These are phyloP conservation scores for Lycocorax pyrrhopterus DNA, from an alignment of 2,113 vertebrate genomes.

Conservation along the genomic window DNA sequence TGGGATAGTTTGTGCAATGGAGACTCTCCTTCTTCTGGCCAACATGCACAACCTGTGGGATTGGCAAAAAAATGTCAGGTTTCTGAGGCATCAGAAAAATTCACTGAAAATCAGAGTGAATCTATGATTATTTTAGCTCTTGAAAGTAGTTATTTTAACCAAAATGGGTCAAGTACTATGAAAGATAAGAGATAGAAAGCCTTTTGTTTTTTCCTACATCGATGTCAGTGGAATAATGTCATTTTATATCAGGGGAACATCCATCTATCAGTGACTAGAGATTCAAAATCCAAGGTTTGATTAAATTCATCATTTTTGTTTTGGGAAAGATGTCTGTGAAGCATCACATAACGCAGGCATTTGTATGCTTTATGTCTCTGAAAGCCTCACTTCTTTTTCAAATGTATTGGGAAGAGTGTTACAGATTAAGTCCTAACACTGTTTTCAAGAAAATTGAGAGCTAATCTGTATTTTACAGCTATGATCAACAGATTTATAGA, in stretches of 20 bases:
- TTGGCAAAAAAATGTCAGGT: background rate
- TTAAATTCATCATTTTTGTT: background rate
- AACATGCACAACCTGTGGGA: background rate
- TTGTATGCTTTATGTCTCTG: background rate
- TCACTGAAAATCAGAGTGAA: background rate
- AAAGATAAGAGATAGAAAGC: background rate
- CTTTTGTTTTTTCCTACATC: background rate
- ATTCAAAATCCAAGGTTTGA: background rate
- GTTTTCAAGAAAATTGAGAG: background rate
- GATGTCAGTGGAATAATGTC: background rate
- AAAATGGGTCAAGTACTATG: background rate
- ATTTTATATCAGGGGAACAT: background rate
- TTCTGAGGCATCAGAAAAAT: background rate
- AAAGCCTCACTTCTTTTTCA: slow-evolving; percentile 17
- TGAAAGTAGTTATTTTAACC: background rate
- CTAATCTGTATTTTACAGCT: slow-evolving; percentile 13
- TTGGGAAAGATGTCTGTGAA: background rate
- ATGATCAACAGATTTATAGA: background rate
- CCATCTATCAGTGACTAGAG: background rate
- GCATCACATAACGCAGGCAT: background rate
- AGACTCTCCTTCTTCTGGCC: background rate
- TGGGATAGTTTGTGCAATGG: background rate
- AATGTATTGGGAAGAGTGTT: background rate
- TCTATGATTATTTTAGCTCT: background rate
- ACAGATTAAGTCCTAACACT: slow-evolving; percentile 13